phyloP scores from a whole-genome alignment of 2,797 vertebrate species.

The Schizopygopsis pylzovi region DNA sequence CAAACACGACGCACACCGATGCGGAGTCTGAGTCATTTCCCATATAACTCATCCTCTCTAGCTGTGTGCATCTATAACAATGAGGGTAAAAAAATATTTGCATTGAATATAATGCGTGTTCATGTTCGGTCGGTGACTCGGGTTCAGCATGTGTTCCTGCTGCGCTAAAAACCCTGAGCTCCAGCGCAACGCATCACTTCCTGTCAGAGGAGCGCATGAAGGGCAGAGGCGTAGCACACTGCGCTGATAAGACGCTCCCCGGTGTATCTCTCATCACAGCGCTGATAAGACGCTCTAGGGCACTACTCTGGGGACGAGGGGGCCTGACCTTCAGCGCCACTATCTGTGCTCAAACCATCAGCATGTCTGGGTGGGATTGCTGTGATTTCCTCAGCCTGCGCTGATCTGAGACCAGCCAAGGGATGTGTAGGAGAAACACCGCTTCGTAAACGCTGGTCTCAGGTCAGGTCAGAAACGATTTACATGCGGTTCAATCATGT shows the following conservation, averaged over 20 bases:
- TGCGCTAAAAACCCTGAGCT: slow-evolving; percentile 14
- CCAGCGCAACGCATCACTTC: slow-evolving; percentile 4
- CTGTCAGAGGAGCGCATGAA: slow-evolving; percentile 14
- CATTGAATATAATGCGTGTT: neutral
- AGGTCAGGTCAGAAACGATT: neutral
- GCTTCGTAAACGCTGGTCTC: neutral
- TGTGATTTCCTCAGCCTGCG: neutral
- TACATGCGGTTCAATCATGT: neutral
- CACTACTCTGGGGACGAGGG: slow-evolving; percentile 13
- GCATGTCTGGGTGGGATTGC: neutral
- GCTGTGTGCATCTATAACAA: neutral
- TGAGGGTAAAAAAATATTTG: neutral
- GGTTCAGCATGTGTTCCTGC: neutral
- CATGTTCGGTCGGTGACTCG: neutral
- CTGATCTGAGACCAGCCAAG: neutral
- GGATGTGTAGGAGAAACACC: neutral
- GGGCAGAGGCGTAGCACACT: neutral
- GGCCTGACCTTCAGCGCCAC: slow-evolving; percentile 3
- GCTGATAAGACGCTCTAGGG: slow-evolving; percentile 23
- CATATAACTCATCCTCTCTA: neutral
- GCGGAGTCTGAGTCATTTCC: neutral
- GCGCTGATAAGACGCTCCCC: slow-evolving; percentile 25
- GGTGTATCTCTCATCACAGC: slow-evolving; percentile 23
- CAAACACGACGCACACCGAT: neutral
- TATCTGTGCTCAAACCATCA: neutral